Conservation (phyloP, 2,113 vertebrate species). For the Hiodon alosoides region DNA sequence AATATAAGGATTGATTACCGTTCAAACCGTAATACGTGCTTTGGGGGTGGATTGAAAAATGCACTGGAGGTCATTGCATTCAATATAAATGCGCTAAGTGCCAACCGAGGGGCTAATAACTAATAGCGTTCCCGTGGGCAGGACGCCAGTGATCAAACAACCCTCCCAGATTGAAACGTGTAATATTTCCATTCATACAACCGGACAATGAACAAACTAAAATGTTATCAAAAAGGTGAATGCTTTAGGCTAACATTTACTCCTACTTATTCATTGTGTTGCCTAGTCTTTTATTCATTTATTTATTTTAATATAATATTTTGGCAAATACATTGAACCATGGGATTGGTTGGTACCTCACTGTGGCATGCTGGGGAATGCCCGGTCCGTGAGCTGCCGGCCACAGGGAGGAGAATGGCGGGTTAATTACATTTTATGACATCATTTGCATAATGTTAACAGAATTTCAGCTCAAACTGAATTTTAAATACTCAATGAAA, state of each 20-base stretch:
- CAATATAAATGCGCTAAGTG: neutral
- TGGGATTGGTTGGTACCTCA: no score
- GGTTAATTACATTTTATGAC: no score
- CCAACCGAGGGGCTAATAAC: constrained; percentile 28
- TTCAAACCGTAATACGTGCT: neutral
- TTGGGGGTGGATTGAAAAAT: neutral
- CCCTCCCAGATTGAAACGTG: neutral
- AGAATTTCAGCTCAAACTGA: no score
- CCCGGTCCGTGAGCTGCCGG: no score
- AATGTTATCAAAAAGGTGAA: constrained; percentile 23
- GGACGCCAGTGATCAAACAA: constrained; percentile 12
- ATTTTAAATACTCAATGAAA: no score
- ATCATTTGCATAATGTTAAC: no score
- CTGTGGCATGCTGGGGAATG: no score
- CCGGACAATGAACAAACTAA: constrained; percentile 29
- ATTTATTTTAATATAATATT: no score
- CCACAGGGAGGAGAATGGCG: no score
- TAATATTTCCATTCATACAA: constrained; percentile 22
- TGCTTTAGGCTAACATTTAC: constrained; percentile 9
- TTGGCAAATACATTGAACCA: no score
- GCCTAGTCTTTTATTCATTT: no score
- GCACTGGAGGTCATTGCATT: neutral
- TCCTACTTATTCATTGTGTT: neutral
- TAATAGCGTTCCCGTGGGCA: constrained; percentile 20
- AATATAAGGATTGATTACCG: constrained; percentile 15